These are phyloP conservation scores for Plutomurus gul DNA, from an alignment of 1,140 invertebrate genomes.

Conservation along the genomic window DNA sequence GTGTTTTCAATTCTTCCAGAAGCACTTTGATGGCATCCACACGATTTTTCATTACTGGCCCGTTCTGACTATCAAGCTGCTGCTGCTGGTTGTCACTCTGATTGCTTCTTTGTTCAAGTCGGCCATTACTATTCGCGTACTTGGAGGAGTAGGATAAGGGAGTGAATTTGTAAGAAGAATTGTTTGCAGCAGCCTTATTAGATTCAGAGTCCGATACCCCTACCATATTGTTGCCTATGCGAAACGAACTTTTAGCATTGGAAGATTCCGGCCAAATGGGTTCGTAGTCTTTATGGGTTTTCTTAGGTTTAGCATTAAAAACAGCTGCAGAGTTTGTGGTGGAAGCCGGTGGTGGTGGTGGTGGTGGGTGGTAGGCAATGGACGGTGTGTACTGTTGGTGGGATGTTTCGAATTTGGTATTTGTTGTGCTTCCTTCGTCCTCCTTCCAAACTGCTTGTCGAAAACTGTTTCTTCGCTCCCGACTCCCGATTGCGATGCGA, in stretches of 20 bases:
- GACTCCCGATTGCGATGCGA: slow-evolving; percentile 55
- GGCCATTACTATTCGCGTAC: no score
- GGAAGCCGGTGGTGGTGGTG: background rate
- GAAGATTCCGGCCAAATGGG: slow-evolving; percentile 51
- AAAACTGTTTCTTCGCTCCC: slow-evolving; percentile 59
- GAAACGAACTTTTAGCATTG: background rate
- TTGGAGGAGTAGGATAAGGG: no score
- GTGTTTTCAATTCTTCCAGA: slow-evolving; percentile 43
- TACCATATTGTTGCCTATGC: background rate
- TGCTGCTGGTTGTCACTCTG: no score
- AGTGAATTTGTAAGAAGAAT: background rate
- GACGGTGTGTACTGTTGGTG: background rate
- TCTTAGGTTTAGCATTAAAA: background rate
- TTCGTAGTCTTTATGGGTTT: slow-evolving; percentile 49
- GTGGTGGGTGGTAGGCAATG: background rate
- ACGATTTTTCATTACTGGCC: background rate
- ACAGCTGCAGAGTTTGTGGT: background rate
- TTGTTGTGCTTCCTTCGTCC: slow-evolving; percentile 24
- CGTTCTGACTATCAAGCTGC: background rate
- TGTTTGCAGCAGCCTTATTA: background rate
- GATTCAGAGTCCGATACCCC: background rate
- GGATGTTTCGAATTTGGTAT: background rate
- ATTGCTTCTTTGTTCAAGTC: no score
- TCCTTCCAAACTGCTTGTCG: slow-evolving; percentile 58
- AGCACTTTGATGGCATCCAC: slow-evolving; percentile 49